These are phyloP conservation scores for Aselliscus stoliczkanus DNA, from an alignment of 2,797 vertebrate species.

Conservation along the genomic window DNA sequence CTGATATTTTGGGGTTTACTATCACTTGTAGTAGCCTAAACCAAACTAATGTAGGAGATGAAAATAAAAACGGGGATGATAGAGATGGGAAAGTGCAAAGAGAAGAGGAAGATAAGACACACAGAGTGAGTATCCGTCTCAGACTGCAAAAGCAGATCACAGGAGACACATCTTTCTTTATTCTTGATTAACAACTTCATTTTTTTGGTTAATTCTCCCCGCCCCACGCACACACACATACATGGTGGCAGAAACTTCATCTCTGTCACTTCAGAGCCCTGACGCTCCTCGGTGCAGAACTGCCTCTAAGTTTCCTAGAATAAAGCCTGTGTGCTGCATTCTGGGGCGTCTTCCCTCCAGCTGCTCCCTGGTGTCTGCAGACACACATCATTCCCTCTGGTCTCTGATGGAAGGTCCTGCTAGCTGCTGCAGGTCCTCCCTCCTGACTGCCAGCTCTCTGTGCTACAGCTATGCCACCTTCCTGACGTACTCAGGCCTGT, in stretches of 20 bases:
- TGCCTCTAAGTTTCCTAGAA: background rate
- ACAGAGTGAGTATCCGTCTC: background rate
- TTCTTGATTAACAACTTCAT: background rate
- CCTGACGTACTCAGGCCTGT: background rate
- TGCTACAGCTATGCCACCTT: background rate
- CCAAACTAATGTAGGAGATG: background rate
- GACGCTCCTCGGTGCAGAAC: background rate
- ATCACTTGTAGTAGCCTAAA: background rate
- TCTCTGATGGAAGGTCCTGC: background rate
- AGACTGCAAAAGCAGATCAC: background rate
- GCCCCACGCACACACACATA: no score
- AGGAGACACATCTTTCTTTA: background rate
- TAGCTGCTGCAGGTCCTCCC: fast-evolving
- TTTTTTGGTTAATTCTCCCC: background rate
- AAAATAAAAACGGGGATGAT: background rate
- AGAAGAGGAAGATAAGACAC: background rate
- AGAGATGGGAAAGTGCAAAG: background rate
- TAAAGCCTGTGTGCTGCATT: background rate
- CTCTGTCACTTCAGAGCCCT: background rate
- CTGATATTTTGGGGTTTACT: background rate
- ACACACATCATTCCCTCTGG: fast-evolving
- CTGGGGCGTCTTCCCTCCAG: no score
- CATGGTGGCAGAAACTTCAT: background rate
- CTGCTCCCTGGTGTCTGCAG: background rate
- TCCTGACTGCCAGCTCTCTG: fast-evolving